These are phyloP conservation scores for Sinocyclocheilus rhinocerous DNA, from an alignment of 2,113 vertebrate genomes.

Conservation along the genomic window DNA sequence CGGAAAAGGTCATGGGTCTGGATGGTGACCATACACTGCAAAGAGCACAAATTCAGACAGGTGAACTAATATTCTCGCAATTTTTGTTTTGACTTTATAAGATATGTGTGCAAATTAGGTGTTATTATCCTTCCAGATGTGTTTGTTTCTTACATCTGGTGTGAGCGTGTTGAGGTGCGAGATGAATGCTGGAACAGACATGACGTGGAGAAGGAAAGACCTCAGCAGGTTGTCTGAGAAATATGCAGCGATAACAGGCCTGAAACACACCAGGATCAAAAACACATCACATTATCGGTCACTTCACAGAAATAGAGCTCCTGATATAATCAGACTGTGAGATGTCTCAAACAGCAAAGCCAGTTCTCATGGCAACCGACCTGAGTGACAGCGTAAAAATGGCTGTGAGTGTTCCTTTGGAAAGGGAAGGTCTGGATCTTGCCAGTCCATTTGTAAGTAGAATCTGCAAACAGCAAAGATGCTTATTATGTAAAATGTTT, in stretches of 20 bases:
- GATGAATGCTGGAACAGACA: conserved; percentile 94
- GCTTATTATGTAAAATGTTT: background rate
- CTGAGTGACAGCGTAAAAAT: conserved; percentile 90
- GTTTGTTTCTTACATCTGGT: conserved; percentile 83
- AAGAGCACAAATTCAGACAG: conserved; percentile 21
- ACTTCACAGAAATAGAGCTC: conserved; percentile 33
- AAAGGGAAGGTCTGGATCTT: conserved; percentile 90
- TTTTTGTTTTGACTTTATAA: background rate
- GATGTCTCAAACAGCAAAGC: background rate
- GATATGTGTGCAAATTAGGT: background rate
- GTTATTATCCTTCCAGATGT: background rate
- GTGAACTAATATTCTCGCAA: background rate
- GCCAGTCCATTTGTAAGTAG: conserved; percentile 95
- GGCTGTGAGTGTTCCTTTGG: conserved; percentile 91
- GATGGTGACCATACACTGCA: conserved; percentile 86
- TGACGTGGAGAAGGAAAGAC: conserved; percentile 91
- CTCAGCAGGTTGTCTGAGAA: conserved; percentile 96
- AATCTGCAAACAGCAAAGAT: conserved; percentile 76
- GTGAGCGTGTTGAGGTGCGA: conserved; percentile 86
- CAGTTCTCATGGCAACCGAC: conserved; percentile 67
- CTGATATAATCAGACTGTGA: conserved; percentile 28
- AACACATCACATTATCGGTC: background rate
- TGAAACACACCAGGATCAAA: conserved; percentile 66
- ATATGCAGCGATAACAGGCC: conserved; percentile 92
- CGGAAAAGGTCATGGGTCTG: conserved; percentile 87